phyloP scores from a whole-genome alignment of 2,888 invertebrate genomes.

The Andrena bucephala region DNA sequence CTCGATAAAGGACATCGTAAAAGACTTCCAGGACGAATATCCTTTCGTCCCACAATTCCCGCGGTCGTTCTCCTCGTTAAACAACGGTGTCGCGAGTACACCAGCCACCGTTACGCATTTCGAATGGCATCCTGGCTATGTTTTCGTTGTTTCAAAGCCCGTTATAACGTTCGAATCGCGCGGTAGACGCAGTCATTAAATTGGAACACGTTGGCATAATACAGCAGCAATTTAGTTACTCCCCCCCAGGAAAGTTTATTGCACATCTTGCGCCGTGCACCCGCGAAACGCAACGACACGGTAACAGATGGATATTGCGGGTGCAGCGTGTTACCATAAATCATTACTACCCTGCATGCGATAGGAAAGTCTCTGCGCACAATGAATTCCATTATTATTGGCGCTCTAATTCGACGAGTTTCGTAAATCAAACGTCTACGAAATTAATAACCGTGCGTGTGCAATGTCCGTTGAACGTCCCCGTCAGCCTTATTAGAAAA shows the following conservation, averaged over 20 bases:
- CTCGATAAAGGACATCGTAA: conserved; percentile 5
- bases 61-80: neutral
- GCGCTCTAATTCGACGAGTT: conserved; percentile 18
- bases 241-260: conserved; percentile 40
- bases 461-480: neutral
- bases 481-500: neutral
- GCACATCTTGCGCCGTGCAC: conserved; percentile 42
- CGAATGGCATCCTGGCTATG: conserved; percentile 13
- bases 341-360: conserved; percentile 25
- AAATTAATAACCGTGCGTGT: conserved; percentile 13
- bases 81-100: neutral
- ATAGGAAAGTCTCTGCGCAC: conserved; percentile 18
- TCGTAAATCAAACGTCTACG: conserved; percentile 8
- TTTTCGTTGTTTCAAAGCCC: conserved; percentile 30
- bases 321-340: conserved; percentile 42
- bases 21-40: conserved; percentile 6
- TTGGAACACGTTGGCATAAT: conserved; percentile 40
- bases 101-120: conserved; percentile 19
- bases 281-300: conserved; percentile 24
- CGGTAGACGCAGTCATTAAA: conserved; percentile 43
- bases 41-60: neutral
- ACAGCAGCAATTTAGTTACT: conserved; percentile 41
- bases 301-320: conserved; percentile 44
- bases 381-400: conserved; percentile 10
- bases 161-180: conserved; percentile 16